These are phyloP conservation scores for Hydrocynus forskahlii DNA, from an alignment of 2,797 vertebrate species.

Conservation along the genomic window DNA sequence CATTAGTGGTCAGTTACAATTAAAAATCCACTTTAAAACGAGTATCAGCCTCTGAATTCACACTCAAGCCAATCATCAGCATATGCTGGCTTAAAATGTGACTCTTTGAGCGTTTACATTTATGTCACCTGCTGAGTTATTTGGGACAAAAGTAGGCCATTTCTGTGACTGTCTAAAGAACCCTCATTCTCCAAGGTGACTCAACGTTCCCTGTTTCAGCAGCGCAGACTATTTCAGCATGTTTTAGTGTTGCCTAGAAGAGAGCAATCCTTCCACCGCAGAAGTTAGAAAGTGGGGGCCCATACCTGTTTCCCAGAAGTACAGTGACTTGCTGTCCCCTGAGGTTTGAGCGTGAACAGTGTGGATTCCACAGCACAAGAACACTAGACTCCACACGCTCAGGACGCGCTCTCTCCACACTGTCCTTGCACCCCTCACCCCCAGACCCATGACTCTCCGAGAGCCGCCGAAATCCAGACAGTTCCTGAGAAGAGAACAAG, in stretches of 20 bases:
- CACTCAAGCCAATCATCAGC: too few relatives aligned
- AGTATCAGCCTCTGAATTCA: background rate
- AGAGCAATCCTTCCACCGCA: background rate
- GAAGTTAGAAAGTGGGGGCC: conserved; percentile 45
- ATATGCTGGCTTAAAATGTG: background rate
- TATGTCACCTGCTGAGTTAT: conserved; percentile 3
- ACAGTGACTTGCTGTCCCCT: conserved; percentile 85
- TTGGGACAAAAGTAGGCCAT: background rate
- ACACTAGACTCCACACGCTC: conserved; percentile 72
- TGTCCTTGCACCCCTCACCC: conserved; percentile 67
- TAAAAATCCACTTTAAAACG: background rate
- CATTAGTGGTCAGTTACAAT: background rate
- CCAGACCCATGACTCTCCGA: conserved; percentile 80
- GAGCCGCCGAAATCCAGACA: conserved; percentile 78
- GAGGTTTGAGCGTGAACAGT: conserved; percentile 77
- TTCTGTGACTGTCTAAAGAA: background rate
- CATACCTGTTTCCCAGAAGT: conserved; percentile 97
- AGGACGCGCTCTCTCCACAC: conserved; percentile 60
- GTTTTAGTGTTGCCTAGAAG: background rate
- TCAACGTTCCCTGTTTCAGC: background rate
- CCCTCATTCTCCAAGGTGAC: conserved; percentile 4
- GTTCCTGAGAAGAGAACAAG: conserved; percentile 53
- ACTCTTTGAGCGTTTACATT: background rate
- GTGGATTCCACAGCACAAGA: conserved; percentile 79
- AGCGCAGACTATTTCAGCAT: background rate